Conservation (phyloP, 2,797 vertebrate genomes). For the Champsocephalus esox region DNA sequence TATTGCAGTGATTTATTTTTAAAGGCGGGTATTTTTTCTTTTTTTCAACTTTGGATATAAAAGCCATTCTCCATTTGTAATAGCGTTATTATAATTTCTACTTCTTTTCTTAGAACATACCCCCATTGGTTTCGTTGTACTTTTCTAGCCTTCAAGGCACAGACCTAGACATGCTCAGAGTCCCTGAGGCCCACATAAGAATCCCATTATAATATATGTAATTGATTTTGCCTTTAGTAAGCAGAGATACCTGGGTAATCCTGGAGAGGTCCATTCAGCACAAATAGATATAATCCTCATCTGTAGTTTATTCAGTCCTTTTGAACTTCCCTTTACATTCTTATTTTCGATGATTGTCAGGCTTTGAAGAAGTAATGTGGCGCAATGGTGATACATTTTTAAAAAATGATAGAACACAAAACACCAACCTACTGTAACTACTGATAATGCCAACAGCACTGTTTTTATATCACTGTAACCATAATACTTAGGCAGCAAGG, state of each 20-base stretch:
- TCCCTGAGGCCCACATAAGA: constrained; percentile 34
- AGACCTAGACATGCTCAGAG: constrained; percentile 33
- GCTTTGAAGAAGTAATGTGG: constrained; percentile 20
- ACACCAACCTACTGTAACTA: neutral
- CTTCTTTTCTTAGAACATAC: constrained; percentile 23
- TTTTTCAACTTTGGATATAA: constrained; percentile 21
- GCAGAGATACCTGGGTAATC: constrained; percentile 39
- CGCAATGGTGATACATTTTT: constrained; percentile 13
- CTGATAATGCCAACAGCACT: neutral
- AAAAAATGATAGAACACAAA: constrained; percentile 8
- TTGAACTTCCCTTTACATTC: constrained; percentile 27
- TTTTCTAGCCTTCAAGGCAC: constrained; percentile 25
- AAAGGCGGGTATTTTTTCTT: constrained; percentile 7
- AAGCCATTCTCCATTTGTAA: constrained; percentile 40
- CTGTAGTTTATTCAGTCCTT: constrained; percentile 14
- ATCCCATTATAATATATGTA: constrained; percentile 38
- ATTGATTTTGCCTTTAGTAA: constrained; percentile 45
- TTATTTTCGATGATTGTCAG: constrained; percentile 21
- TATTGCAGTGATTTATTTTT: constrained; percentile 10
- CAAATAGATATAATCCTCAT: constrained; percentile 30
- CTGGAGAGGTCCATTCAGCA: constrained; percentile 33
- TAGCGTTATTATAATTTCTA: constrained; percentile 47
- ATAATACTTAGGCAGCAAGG: constrained; percentile 37
- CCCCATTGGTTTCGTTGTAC: constrained; percentile 32
- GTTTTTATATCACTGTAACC: neutral